Evolutionary conservation across 2,113 vertebrate genomes (phyloP).

Genomic region (Riparia riparia): DNA sequence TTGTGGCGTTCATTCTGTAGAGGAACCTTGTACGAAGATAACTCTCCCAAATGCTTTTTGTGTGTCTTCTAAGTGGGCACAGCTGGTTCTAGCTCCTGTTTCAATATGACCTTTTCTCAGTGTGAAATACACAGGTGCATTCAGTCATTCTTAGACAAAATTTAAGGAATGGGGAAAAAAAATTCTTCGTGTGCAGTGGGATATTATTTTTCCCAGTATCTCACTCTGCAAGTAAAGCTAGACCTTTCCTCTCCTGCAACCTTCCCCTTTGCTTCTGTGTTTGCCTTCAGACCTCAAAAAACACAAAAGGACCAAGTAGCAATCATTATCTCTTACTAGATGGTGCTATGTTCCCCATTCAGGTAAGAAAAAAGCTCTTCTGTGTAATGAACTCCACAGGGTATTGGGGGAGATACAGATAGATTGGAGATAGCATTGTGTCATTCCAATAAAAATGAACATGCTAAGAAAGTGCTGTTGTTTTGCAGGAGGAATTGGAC

Average conservation of each 20-base stretch:
- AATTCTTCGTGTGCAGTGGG: neutral
- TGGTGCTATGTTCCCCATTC: neutral
- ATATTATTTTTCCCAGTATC: neutral
- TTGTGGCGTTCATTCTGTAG: neutral
- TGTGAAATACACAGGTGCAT: neutral
- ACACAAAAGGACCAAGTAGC: neutral
- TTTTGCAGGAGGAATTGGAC: slow-evolving; percentile 81
- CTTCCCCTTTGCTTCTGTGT: neutral
- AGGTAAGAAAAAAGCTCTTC: neutral
- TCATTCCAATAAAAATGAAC: neutral
- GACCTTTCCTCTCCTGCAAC: neutral
- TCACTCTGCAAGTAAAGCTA: neutral
- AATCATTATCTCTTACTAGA: neutral
- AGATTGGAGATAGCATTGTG: neutral
- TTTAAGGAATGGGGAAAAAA: neutral
- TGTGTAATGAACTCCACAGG: neutral
- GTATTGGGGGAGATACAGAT: neutral
- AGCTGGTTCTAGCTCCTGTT: neutral
- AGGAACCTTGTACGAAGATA: neutral
- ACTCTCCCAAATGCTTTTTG: neutral
- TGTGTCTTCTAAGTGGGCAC: neutral
- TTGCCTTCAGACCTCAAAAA: neutral
- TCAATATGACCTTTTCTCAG: neutral
- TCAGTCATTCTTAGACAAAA: neutral
- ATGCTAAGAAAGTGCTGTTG: neutral